Base-by-base conservation (phyloP, 1,140 invertebrate genomes). In the Musca domestica region DNA sequence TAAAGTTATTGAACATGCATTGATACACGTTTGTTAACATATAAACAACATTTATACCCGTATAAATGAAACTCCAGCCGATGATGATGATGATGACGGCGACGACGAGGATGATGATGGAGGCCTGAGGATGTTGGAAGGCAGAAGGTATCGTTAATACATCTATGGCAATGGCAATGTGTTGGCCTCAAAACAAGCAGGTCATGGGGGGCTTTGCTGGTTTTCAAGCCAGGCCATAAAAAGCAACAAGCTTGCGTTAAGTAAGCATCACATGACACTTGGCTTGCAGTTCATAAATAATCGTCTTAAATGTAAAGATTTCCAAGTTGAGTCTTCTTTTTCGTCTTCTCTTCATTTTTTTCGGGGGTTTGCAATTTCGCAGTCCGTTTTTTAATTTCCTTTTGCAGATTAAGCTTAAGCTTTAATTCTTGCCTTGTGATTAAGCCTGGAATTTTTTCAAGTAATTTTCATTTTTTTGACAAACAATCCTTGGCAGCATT, bases 1-100 rank as follows among this genome's bases (percentile, higher is more conserved):
- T 78, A 76, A 41, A 78, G 72, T 78, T 74, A 78, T 79, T 75
- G 77, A 79, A 79, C 77, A 79, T 74, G 77, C 77, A 79, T 79
- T 79, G 77, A 76, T 72, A 79, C 77, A 79, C 72, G 69, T 47
- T 67, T 61, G 56, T 61, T 61, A 61, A 61, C 56, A 61, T 61
- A 61, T 30, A 61, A 61, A 61, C n/a, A 61, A 61, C 56, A 61
- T 61, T 61, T 61, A 41, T 61, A 20, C 56, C 56, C 56, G 56
- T 61, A 61, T 61, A 78, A 78, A 52, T 52, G 19, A 30, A 67
- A 63, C 17, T 6, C 56, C 63, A 10, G 34, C 2, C 10, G 34
- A 41, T 41, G 34, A 41, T 41, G 34, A 7, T 5, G 34, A 5
- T 5, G n/a, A n/a, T n/a, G n/a, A n/a, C n/a, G n/a, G n/a, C n/a